Evolutionary conservation across 2,113 vertebrate genomes (phyloP).

Genomic region (Sprattus sprattus): DNA sequence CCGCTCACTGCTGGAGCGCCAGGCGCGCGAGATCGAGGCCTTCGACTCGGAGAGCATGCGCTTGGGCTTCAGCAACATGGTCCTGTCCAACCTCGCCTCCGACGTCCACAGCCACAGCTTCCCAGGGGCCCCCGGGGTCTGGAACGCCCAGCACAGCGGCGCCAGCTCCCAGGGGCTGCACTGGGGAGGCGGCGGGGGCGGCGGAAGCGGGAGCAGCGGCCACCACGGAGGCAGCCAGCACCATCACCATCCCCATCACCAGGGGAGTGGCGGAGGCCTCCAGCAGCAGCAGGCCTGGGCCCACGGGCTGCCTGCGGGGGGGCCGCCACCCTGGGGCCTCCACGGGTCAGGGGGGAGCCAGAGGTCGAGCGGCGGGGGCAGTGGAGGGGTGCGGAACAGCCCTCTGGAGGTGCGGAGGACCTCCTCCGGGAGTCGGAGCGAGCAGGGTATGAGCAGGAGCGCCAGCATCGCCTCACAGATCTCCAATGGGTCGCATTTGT

Average conservation of each 20-base stretch:
- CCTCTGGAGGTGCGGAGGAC: constrained; percentile 96
- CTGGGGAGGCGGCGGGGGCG: constrained; percentile 71
- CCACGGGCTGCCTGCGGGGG: constrained; percentile 89
- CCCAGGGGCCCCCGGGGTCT: constrained; percentile 86
- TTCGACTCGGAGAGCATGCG: constrained; percentile 99
- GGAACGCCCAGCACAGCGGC: constrained; percentile 82
- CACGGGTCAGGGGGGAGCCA: constrained; percentile 81
- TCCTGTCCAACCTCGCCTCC: constrained; percentile 93
- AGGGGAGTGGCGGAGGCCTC: constrained; percentile 86
- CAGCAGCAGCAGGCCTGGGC: constrained; percentile 87
- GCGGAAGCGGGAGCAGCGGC: constrained; percentile 66
- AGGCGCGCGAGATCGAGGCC: constrained; percentile 95
- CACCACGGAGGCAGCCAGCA: constrained; percentile 73
- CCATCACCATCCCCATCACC: constrained; percentile 57
- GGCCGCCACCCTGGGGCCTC: constrained; percentile 92
- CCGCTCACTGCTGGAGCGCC: constrained; percentile 92
- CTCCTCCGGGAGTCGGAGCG: constrained; percentile 90
- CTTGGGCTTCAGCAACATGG: constrained; percentile 98
- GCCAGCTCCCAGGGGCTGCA: constrained; percentile 82
- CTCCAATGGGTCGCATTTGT: constrained; percentile 99
- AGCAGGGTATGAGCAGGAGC: constrained; percentile 98
- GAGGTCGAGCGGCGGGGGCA: constrained; percentile 81
- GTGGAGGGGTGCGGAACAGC: constrained; percentile 90
- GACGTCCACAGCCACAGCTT: constrained; percentile 95
- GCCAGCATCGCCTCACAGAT: constrained; percentile 99